Base-by-base conservation (phyloP, 2,888 invertebrate species). In the Incurvaria masculella region DNA sequence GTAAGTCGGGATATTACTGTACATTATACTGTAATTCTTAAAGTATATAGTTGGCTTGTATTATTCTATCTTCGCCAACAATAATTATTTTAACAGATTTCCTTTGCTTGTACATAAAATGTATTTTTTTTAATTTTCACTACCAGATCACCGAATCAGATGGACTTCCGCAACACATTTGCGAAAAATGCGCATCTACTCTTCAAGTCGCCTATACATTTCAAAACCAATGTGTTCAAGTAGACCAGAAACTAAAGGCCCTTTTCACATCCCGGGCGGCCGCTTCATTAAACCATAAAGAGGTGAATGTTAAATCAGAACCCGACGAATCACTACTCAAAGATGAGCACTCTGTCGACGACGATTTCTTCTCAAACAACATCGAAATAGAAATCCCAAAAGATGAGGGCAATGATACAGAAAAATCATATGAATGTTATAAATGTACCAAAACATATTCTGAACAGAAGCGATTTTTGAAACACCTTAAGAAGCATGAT, bases 121-220 rank as follows among this genome's bases (percentile, higher is more conserved):
- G 38, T 45, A 45, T 51, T 39, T 45, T 48, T 21, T 27, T 38
- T 49, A 38, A 8, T 17, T 45, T 46, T 51, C 45, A 44, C 26
- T 64, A 59, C 19, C 58, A 79, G 79, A 62, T 73, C 2, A 56
- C 59, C 14, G 59, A 62, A 55, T 75, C 75, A 39, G 85, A 86
- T 66, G 81, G 81, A 38, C 61, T 86, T 47, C 85, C 86, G 1
- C 81, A 84, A 57, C 73, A 73, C 47, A 67, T 86, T 44, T 87
- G 86, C 57, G 57, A 66, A 52, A 64, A 69, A 6, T 87, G 86
- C 61, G 69, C 75, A 1, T 68, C 68, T 49, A 66, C 70, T 47
- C 66, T 83, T 16, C 65, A 80, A 48, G 64, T 72, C 6, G 64
- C 80, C 10, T 81, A 81, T 57, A 59, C 59, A 52, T 72, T 76